Evolutionary conservation across 64 coral and sea anemone species (phyloP).

Genomic region (Orbicella faveolata): DNA sequence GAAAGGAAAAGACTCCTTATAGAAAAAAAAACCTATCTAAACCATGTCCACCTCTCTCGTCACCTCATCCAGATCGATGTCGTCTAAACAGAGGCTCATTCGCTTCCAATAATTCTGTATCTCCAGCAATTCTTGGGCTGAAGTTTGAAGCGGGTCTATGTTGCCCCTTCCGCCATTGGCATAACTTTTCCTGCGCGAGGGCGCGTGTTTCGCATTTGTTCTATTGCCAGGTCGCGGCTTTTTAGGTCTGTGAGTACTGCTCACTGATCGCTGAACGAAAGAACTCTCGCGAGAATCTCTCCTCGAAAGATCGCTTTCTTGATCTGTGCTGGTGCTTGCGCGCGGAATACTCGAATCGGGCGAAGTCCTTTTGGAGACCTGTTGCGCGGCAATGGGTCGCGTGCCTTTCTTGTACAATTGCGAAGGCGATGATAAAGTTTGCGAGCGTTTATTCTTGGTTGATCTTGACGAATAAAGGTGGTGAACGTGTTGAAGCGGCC

Average conservation of each 20-base stretch:
- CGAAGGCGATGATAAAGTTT: conserved; percentile 6
- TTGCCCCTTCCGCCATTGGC: conserved; percentile 20
- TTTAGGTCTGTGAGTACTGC: conserved; percentile 4
- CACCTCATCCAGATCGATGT: conserved; percentile 64
- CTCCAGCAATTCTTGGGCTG: conserved; percentile 60
- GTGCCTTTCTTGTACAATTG: conserved; percentile 29
- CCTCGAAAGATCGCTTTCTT: conserved; percentile 3
- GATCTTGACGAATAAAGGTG: conserved; percentile 37
- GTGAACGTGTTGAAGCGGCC: not conserved
- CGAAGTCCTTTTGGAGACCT: not conserved
- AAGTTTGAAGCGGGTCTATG: conserved; percentile 20
- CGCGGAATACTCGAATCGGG: conserved; percentile 18
- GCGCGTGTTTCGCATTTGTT: conserved; percentile 12
- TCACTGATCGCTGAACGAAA: not conserved
- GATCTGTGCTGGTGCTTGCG: not conserved
- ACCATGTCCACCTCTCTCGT: conserved; percentile 17
- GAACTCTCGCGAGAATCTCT: not conserved
- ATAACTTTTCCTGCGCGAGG: not conserved
- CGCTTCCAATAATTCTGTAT: conserved; percentile 92
- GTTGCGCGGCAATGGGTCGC: not conserved
- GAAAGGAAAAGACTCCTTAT: not conserved
- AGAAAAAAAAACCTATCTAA: not conserved
- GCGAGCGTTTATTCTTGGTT: conserved; percentile 5
- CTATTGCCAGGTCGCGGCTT: conserved; percentile 24
- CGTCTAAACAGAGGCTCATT: conserved; percentile 90